phyloP scores from a whole-genome alignment of 2,888 invertebrate species.

The Phytoseiulus persimilis region DNA sequence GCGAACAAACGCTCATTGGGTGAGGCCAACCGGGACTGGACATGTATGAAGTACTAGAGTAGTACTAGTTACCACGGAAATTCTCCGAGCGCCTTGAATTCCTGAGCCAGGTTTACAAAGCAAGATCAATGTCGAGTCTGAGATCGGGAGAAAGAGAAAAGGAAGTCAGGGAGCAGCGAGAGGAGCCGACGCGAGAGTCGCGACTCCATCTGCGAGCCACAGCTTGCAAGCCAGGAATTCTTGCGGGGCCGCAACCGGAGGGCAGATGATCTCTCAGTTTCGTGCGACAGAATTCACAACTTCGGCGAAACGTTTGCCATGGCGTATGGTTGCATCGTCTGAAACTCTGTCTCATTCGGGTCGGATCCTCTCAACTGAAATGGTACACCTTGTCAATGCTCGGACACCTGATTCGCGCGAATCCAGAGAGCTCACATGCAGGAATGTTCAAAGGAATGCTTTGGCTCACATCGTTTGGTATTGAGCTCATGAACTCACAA shows the following conservation, averaged over 20 bases:
- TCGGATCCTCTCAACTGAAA: not conserved
- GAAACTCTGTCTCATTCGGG: not conserved
- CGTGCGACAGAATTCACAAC: not conserved
- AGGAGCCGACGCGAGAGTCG: not conserved
- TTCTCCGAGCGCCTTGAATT: not conserved
- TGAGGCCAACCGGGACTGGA: not conserved
- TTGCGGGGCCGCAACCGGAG: too few species aligned
- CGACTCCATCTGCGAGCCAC: not conserved
- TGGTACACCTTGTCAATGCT: not conserved
- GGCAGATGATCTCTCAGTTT: not conserved
- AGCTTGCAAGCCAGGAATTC: too few species aligned
- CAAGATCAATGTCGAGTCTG: not conserved
- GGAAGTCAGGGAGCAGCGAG: not conserved
- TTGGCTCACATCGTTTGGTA: too few species aligned
- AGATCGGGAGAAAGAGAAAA: not conserved
- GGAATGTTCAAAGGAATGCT: too few species aligned
- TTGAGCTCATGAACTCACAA: too few species aligned
- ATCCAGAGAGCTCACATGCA: not conserved
- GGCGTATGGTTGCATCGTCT: not conserved
- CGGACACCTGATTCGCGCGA: not conserved
- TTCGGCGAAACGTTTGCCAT: not conserved
- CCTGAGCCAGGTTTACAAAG: not conserved
- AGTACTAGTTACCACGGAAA: not conserved
- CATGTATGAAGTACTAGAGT: not conserved
- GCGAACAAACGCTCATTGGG: not conserved